Evolutionary conservation across 2,113 vertebrate genomes (phyloP), one percentile per base, ranked within the genome.

Genomic region (Pedionomus torquatus): DNA sequence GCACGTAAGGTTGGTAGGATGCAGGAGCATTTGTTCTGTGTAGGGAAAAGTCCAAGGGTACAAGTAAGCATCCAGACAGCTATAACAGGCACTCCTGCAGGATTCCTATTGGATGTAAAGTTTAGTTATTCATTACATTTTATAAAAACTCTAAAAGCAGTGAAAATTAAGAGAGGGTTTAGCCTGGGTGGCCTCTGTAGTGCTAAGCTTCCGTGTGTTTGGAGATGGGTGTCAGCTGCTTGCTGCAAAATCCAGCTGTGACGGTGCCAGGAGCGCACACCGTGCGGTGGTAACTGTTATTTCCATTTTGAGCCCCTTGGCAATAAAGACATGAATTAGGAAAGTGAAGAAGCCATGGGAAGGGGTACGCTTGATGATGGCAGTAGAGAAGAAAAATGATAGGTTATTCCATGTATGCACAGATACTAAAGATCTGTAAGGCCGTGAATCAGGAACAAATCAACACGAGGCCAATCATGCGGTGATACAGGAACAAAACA

Each of bases 401-500:
- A 54, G 76, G 49, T 21, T 77, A 14, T 90, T 93, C 49, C 31
- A 13, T 41, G 6, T 76, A 26, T 57, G 26, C 71, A 7, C 44
- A 39, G 63, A 61, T 76, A 90, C 41, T 76, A 58, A 88, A 88
- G 75, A 86, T 86, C 54, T 92, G 82, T 57, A 80, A 77, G 88
- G 68, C 2, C 2, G 31, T 57, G 71, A 92, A 88, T 93, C 66
- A n/a, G 83, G 89, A 96, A 66, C 31, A 87, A 89, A 94, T 89
- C 77, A 71, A 71, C 83, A 64, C 20, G 74, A 90, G 83, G 78
- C 95, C 55, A 84, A 64, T 92, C 64, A 25, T 25, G 26, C 64
- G 74, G 15, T 49, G 63, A 92, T 51, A 60, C 17, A 94, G 83
- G 91, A 94, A 87, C 69, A 84, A 89, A 96, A 64, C 69, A 94